Conservation (phyloP, 2,888 invertebrate species). For the Callinectes sapidus region DNA sequence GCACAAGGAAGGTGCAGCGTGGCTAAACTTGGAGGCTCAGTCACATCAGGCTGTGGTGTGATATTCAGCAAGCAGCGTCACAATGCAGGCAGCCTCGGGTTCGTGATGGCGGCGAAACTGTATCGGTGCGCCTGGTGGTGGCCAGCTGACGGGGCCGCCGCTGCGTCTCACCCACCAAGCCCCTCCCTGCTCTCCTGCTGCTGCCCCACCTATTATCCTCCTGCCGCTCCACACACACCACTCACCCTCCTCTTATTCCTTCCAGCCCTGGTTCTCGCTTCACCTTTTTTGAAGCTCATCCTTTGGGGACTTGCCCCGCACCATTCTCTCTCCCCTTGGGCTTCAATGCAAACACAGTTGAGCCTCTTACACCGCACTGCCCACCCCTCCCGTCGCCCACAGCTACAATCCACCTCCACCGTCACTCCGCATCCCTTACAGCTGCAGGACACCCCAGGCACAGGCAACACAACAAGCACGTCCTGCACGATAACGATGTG, state of each 20-base stretch:
- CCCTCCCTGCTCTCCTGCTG: neutral
- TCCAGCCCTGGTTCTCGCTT: neutral
- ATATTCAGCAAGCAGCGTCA: neutral
- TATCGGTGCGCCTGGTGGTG: neutral
- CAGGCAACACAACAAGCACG: neutral
- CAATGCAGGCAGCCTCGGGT: neutral
- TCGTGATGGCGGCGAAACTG: neutral
- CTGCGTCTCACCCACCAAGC: neutral
- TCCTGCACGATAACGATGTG: neutral
- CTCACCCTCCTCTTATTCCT: neutral
- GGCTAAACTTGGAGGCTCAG: neutral
- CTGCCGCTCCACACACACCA: neutral
- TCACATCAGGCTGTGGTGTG: neutral
- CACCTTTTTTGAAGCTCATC: neutral
- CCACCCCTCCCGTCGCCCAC: neutral
- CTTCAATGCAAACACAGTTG: neutral
- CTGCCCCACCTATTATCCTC: constrained; percentile 3
- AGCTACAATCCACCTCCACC: neutral
- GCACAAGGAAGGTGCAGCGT: neutral
- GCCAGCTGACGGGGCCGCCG: constrained; percentile 23
- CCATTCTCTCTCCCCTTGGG: neutral
- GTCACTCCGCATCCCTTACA: neutral
- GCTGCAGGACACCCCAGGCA: neutral
- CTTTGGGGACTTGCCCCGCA: neutral
- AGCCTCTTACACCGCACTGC: neutral